Conservation (phyloP, 53 echinoderm and acorn worm genomes). For the Antedon mediterranea region DNA sequence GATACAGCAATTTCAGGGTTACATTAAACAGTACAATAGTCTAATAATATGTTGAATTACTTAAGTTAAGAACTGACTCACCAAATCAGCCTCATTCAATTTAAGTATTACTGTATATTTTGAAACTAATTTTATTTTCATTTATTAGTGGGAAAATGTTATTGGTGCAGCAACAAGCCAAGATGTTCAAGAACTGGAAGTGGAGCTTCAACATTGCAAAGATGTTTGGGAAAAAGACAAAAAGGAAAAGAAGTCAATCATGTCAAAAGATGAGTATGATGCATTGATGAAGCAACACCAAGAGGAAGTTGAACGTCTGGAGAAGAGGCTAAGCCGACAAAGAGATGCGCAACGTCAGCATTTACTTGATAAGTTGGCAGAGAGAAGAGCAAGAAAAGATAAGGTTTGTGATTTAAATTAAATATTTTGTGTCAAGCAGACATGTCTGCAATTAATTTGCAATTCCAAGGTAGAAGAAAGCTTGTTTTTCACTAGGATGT, state of each 20-base stretch:
- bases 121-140: no score
- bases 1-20: slow-evolving; percentile 8
- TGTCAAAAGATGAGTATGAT: slow-evolving; percentile 65
- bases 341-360: slow-evolving; percentile 51
- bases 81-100: no score
- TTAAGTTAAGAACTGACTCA: no score
- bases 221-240: slow-evolving; percentile 41
- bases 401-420: no score
- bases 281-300: slow-evolving; percentile 48
- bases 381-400: slow-evolving; percentile 31
- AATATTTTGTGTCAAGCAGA: no score
- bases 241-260: slow-evolving; percentile 22
- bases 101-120: no score
- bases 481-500: no score
- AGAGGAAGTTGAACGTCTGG: slow-evolving; percentile 51
- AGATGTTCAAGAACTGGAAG: slow-evolving; percentile 24
- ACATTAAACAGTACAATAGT: no score
- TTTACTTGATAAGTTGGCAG: slow-evolving; percentile 71
- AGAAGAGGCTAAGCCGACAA: slow-evolving; percentile 21
- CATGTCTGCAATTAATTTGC: no score
- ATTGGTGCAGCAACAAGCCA: slow-evolving; percentile 5
- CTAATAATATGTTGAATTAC: no score
- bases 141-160: not conserved
- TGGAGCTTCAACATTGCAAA: slow-evolving; percentile 30
- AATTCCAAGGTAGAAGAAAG: no score